phyloP scores from a whole-genome alignment of 2,797 vertebrate genomes.

The Malacoraja senta region DNA sequence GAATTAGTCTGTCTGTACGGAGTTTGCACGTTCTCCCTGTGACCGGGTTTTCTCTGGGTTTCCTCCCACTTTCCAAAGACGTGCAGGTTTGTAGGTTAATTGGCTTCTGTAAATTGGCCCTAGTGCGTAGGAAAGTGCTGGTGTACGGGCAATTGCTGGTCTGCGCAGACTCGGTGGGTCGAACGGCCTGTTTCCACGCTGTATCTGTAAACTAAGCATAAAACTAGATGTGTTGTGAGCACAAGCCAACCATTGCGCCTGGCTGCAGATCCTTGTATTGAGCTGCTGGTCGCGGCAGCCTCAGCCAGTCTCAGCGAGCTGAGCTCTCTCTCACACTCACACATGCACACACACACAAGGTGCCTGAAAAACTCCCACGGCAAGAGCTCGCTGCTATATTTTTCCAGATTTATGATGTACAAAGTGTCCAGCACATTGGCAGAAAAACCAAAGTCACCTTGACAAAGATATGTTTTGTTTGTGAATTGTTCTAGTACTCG shows the following conservation, averaged over 20 bases:
- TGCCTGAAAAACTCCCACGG: background rate
- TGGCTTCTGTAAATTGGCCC: no score
- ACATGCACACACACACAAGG: background rate
- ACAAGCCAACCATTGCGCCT: background rate
- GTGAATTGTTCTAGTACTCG: constrained; percentile 14
- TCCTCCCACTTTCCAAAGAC: no score
- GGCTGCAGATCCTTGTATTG: background rate
- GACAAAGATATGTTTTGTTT: constrained; percentile 22
- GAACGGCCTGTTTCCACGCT: no score
- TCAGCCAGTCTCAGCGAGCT: background rate
- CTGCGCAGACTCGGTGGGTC: no score
- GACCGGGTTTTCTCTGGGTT: no score
- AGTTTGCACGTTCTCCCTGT: no score
- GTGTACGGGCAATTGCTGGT: no score
- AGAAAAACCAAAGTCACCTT: constrained; percentile 11
- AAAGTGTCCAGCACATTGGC: background rate
- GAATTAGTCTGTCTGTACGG: no score
- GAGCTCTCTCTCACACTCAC: background rate
- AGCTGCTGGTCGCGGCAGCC: background rate
- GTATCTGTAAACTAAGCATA: background rate
- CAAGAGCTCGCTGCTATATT: background rate
- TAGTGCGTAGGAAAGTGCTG: no score
- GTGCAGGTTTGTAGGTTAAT: no score
- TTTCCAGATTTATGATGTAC: constrained; percentile 24
- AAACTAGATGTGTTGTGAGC: no score